Base-by-base conservation (phyloP, 2,113 vertebrate genomes). In the Heterotilapia buettikoferi region DNA sequence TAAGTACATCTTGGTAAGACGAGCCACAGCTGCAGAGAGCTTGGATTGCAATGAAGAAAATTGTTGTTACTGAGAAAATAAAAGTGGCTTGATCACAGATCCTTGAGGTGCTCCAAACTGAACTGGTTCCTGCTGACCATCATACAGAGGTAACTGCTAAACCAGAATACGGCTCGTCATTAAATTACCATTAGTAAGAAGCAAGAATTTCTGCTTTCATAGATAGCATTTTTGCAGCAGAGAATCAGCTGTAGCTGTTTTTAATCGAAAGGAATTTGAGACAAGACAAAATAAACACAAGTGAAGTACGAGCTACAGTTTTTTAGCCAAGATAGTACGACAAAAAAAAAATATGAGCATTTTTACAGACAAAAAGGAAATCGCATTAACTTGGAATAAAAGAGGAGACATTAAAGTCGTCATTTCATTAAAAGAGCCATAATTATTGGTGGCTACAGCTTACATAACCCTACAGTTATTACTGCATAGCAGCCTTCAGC, bases 351-450 rank as follows among this genome's bases (percentile, higher is more conserved):
- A 84, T 29, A 66, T 10, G 45, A 88, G 19, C 76, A 71, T 87
- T 86, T 93, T 82, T 53, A 56, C 52, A 45, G 66, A 83, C 84
- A 50, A 7, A 84, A 84, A 47, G 59, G 26, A 86, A 86, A 93
- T 87, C n/a, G 1, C 7, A 86, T 81, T 79, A 83, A 71, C 80
- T 89, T 66, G 26, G 88, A 61, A 52, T 13, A 83, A 80, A 87
- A 80, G 83, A 87, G 43, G 82, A 89, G 88, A 84, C 84, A 86
- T 94, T 81, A 92, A 86, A 56, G 43, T 83, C 21, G 83, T 94
- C 24, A 92, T 91, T 91, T 86, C 83, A 91, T 93, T 90, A 92
- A 90, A 86, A 82, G 31, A 84, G 36, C 84, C 89, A 83, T 91
- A 89, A 88, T 93, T 90, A 90, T 88, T 81, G 82, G 87, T 87